These are phyloP conservation scores for Venustaconcha ellipsiformis DNA, from an alignment of 1,140 invertebrate species.

Conservation along the genomic window DNA sequence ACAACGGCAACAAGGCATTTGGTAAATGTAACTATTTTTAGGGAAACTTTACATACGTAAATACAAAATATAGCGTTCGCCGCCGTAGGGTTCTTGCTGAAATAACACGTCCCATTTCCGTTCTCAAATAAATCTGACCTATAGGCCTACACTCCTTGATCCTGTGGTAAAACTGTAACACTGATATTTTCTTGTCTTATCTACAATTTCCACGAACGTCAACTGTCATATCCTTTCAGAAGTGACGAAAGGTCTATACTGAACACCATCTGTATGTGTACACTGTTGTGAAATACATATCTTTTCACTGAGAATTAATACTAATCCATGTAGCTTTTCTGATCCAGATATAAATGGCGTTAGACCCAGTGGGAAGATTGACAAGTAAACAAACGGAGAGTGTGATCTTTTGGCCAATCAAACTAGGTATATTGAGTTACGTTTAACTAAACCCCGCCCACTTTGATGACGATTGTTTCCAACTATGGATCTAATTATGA, in stretches of 20 bases:
- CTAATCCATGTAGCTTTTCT: constrained; percentile 19
- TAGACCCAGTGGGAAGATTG: constrained; percentile 13
- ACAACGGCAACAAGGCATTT: constrained; percentile 27
- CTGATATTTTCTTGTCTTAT: background rate
- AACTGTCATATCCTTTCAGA: background rate
- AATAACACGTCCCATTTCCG: background rate
- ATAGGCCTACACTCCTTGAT: constrained; percentile 9
- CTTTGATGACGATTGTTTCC: constrained; percentile 25
- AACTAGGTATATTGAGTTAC: background rate
- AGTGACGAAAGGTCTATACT: no score
- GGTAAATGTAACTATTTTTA: constrained; percentile 3
- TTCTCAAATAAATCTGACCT: constrained; percentile 6
- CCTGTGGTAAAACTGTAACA: background rate
- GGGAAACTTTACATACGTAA: background rate
- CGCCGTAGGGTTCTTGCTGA: background rate
- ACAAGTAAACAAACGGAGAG: constrained; percentile 33
- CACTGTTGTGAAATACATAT: constrained; percentile 3
- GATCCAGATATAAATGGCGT: constrained; percentile 24
- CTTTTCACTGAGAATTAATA: constrained; percentile 7
- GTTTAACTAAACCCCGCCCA: background rate
- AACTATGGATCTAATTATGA: constrained; percentile 36
- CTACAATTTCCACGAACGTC: background rate
- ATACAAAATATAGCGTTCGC: background rate
- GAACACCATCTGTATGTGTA: constrained; percentile 2
- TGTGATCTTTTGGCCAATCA: constrained; percentile 17